Base-by-base conservation (phyloP, 1,140 invertebrate species). In the Polypedilum vanderplanki region DNA sequence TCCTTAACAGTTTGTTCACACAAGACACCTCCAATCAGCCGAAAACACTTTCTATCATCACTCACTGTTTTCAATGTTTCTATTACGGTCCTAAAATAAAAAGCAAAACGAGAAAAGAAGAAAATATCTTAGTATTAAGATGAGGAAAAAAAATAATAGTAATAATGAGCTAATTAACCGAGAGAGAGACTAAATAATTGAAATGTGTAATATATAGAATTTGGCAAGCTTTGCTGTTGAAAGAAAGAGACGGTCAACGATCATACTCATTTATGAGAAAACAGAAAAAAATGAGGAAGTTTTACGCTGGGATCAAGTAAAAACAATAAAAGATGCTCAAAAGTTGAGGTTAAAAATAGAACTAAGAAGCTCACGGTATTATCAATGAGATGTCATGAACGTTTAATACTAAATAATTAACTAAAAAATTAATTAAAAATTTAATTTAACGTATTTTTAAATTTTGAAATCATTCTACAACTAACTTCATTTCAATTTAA, bases 1-100 rank as follows among this genome's bases (percentile, higher is more conserved):
- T 97, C 94, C 80, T 91, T 91, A 0, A 98, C 96, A 22, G 92
- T 96, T 78, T 93, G 86, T 85, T 98, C 95, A 77, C 96, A 95
- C 65, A 98, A 85, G 73, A 98, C 91, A 15, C 96, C 96, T 41
- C 96, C 96, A 77, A 98, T 90, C 87, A 98, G 90, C 79, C 95
- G 88, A 81, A 93, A 98, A 83, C 96, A 98, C 83, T 95, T 97
- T 78, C 95, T 88, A 73, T 90, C 88, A 20, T 87, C 88, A 78
- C 95, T 91, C 3, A 97, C 90, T 74, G 90, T 90, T 84, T 95
- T 91, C 67, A 99, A 84, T 33, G 95, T 96, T 78, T 98, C 96
- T 78, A 97, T 92, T 8, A 98, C 97, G 80, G 98, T 90, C 84
- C 97, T 98, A 84, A 78, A 89, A n/a, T n/a, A 86, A 33, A 15